Percentiles rank a stretch among this genome's conserved stretches.
Evolutionary conservation across 2,888 invertebrate species (phyloP).

Genomic region (Cremastobaeus sp.): DNA sequence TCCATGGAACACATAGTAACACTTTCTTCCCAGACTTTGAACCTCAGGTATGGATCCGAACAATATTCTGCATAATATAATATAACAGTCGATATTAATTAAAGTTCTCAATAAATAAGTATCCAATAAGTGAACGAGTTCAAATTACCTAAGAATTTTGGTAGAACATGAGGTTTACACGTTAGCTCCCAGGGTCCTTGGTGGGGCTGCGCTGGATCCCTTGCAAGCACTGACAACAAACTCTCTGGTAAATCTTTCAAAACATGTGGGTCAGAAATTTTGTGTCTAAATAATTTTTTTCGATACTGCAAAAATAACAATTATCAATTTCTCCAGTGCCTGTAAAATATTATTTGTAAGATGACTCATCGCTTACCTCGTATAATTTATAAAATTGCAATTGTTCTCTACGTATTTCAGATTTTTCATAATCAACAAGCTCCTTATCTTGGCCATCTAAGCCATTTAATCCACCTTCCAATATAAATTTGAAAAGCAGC

Average conservation of each 20-base stretch:
- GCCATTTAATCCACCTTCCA: slow-evolving; percentile 84
- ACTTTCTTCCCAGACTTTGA: slow-evolving; percentile 91
- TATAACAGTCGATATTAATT: background rate
- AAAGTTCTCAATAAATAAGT: slow-evolving; percentile 4
- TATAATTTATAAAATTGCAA: slow-evolving; percentile 83
- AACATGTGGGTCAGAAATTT: slow-evolving; percentile 83
- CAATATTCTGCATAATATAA: slow-evolving; percentile 83
- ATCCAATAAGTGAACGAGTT: no score
- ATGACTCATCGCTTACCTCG: no score
- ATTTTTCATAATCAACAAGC: background rate
- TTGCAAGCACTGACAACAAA: slow-evolving; percentile 83
- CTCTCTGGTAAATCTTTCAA: slow-evolving; percentile 87
- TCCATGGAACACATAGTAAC: slow-evolving; percentile 85
- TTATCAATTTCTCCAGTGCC: no score
- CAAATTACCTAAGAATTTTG: slow-evolving; percentile 83
- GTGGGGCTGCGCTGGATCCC: slow-evolving; percentile 81
- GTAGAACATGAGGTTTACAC: slow-evolving; percentile 85
- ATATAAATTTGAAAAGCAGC: slow-evolving; percentile 86
- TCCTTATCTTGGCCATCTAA: slow-evolving; percentile 69
- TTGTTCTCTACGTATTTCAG: slow-evolving; percentile 78
- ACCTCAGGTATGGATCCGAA: slow-evolving; percentile 86
- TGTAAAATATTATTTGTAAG: no score
- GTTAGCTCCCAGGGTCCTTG: slow-evolving; percentile 92
- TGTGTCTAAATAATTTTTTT: slow-evolving; percentile 81
- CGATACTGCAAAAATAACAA: slow-evolving; percentile 16